Conservation (phyloP, 2,797 vertebrate species). For the Pseudochirops cupreus region DNA sequence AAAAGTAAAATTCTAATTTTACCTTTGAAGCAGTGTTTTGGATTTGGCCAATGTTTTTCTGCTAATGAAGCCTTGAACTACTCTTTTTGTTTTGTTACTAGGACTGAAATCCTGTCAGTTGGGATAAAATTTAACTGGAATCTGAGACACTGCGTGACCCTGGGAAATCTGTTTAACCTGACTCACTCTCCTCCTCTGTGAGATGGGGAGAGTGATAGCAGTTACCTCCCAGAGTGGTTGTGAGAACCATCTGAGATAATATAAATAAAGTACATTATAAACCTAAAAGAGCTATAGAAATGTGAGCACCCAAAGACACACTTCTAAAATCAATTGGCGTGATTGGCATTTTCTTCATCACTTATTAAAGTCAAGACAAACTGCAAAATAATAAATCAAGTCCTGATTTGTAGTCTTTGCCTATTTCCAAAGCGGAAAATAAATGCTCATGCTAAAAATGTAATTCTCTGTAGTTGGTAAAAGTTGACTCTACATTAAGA, state of each 20-base stretch:
- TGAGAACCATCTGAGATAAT: background rate
- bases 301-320: background rate
- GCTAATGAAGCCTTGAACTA: conserved; percentile 40
- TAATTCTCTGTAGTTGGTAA: background rate
- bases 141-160: background rate
- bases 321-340: background rate
- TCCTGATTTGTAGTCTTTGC: background rate
- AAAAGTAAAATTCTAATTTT: conserved; percentile 69
- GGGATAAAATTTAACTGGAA: conserved; percentile 27
- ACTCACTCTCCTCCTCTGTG: background rate
- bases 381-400: background rate
- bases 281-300: background rate
- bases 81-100: conserved; percentile 63
- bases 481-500: background rate
- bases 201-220: background rate
- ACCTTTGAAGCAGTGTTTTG: conserved; percentile 73
- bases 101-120: conserved; percentile 59
- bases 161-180: background rate
- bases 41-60: conserved; percentile 55
- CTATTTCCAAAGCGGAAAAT: background rate
- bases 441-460: background rate
- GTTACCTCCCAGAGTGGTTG: background rate
- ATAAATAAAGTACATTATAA: background rate
- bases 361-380: background rate
- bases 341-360: background rate